phyloP scores from a whole-genome alignment of 2,888 invertebrate species.

The Napeogenes inachia region DNA sequence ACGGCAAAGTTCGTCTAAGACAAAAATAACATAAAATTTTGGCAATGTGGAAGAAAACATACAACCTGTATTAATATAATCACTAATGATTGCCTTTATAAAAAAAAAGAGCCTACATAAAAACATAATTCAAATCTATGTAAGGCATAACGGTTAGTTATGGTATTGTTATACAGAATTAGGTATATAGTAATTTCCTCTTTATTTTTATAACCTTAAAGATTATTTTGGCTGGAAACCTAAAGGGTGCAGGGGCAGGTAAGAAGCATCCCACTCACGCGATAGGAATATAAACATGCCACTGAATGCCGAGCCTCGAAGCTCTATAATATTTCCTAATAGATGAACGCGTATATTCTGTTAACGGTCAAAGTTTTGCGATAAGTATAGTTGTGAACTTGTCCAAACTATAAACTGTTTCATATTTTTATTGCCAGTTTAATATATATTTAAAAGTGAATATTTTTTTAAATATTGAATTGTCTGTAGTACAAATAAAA shows the following conservation, averaged over 20 bases:
- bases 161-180: constrained; percentile 42
- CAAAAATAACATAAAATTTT: no score
- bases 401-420: constrained; percentile 26
- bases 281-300: constrained; percentile 46
- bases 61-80: constrained; percentile 9
- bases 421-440: constrained; percentile 23
- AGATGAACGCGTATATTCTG: constrained; percentile 69
- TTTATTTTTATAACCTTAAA: constrained; percentile 41
- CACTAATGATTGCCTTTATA: constrained; percentile 45
- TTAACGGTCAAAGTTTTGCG: constrained; percentile 68
- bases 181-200: constrained; percentile 39
- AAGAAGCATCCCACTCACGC: constrained; percentile 41
- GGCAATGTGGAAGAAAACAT: no score
- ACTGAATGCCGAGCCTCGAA: constrained; percentile 40
- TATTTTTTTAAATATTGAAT: background rate
- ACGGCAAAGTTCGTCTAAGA: no score
- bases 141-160: constrained; percentile 52
- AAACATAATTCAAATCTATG: constrained; percentile 57
- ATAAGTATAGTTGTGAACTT: constrained; percentile 42
- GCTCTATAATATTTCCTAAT: constrained; percentile 63
- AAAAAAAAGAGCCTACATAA: constrained; percentile 42
- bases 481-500: no score
- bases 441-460: constrained; percentile 14
- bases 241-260: constrained; percentile 30
- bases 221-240: constrained; percentile 41